Evolutionary conservation across 2,797 vertebrate species (phyloP), one percentile per base, ranked within the genome.

Genomic region (Rhadinocentrus ornatus): DNA sequence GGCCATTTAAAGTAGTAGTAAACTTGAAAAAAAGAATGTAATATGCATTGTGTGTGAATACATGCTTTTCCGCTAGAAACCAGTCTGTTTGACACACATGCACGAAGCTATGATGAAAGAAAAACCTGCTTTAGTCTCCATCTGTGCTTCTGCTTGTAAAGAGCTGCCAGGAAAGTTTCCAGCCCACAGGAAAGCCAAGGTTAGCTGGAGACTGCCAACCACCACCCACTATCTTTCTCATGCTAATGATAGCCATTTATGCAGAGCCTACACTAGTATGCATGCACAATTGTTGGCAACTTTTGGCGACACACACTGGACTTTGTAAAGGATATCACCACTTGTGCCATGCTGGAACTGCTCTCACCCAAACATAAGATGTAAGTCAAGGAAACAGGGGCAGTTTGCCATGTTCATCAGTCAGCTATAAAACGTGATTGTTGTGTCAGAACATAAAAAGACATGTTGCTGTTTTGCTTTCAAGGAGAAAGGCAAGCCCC

Each of bases 91-190:
- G 26, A 24, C 26, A 29, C 22, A 18, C 3, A 0, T 16, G 9
- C 26, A 96, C 79, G 96, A 96, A 67, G 86, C 95, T 18, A 88
- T 96, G 70, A 85, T 96, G 84, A 96, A 96, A 82, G 95, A 96
- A 87, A 97, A 96, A 85, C 95, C 96, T 39, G 94, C 95, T 6
- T 96, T 96, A 84, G 96, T 96, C 86, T 95, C 95, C 15, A 95
- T 96, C 88, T 96, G 90, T 77, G 90, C 95, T 72, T 96, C 94
- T 72, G 94, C 95, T 83, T 95, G 94, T 83, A 93, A 92, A 92
- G 95, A 96, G 70, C 92, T 96, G 24, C 96, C 96, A 61, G 95
- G 95, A 75, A 96, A 96, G 86, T 55, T 97, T 96, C 86, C 95
- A 95, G 83, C 94, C 95, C 72, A 93, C 94, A 69, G 95, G 92